Evolutionary conservation across 2,113 vertebrate species (phyloP).

Genomic region (Nycticorax nycticorax): DNA sequence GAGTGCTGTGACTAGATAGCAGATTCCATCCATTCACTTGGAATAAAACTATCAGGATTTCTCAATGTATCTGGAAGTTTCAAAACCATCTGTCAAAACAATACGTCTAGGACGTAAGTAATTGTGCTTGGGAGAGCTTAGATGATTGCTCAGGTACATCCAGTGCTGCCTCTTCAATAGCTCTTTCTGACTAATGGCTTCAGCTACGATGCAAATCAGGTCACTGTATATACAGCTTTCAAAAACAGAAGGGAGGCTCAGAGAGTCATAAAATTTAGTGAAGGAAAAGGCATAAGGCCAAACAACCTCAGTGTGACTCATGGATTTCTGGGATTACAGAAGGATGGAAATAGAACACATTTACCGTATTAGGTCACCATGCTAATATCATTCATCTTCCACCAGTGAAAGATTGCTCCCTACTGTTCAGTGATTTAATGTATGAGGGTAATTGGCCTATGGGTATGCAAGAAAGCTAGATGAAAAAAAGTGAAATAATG

Average conservation of each 20-base stretch:
- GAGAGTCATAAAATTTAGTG: neutral
- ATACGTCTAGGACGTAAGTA: neutral
- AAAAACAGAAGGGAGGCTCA: neutral
- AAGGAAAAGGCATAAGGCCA: neutral
- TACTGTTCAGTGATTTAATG: neutral
- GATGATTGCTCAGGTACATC: neutral
- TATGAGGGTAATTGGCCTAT: neutral
- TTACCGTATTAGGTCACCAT: neutral
- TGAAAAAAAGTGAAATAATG: neutral
- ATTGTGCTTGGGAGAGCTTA: neutral
- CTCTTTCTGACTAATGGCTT: neutral
- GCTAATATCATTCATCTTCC: neutral
- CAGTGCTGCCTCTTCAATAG: neutral
- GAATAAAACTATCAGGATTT: neutral
- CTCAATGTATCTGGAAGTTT: neutral
- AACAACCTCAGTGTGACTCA: neutral
- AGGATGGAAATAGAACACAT: neutral
- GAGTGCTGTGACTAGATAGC: neutral
- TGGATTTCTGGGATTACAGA: neutral
- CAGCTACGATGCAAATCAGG: neutral
- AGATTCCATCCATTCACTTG: neutral
- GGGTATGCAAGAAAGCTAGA: neutral
- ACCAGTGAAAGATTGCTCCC: neutral
- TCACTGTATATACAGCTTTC: neutral
- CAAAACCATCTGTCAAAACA: neutral